Conservation (phyloP, 2,797 vertebrate species). For the Pseudomugil gertrudae region DNA sequence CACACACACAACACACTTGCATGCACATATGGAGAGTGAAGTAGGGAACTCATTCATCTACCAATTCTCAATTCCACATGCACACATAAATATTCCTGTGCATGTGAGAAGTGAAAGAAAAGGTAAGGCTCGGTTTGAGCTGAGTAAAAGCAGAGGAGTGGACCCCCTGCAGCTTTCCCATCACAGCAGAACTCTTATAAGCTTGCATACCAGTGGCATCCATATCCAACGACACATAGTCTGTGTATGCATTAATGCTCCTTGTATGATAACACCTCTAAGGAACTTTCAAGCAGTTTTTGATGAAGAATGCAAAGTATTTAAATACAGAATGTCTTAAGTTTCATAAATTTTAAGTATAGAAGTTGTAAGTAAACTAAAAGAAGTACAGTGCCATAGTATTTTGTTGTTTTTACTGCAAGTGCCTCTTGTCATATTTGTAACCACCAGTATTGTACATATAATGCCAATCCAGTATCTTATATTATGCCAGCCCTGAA, state of each 20-base stretch:
- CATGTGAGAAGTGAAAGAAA: slow-evolving; percentile 54
- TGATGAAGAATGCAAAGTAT: background rate
- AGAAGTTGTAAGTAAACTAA: background rate
- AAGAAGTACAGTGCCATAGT: background rate
- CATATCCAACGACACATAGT: slow-evolving; percentile 21
- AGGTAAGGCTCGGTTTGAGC: slow-evolving; percentile 62
- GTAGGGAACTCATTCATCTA: slow-evolving; percentile 54
- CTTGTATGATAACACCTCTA: slow-evolving; percentile 8
- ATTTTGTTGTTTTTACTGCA: no score
- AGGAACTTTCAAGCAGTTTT: slow-evolving; percentile 6
- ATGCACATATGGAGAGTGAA: slow-evolving; percentile 36
- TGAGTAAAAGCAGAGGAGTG: slow-evolving; percentile 62
- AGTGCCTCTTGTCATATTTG: no score
- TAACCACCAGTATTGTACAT: no score
- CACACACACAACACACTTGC: slow-evolving; percentile 56
- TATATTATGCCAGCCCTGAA: no score
- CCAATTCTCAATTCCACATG: slow-evolving; percentile 45
- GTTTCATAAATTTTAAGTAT: background rate
- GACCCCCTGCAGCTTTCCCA: slow-evolving; percentile 65
- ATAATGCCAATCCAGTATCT: no score
- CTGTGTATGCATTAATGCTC: slow-evolving; percentile 12
- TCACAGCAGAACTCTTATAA: slow-evolving; percentile 61
- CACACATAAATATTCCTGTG: slow-evolving; percentile 57
- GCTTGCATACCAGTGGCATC: slow-evolving; percentile 29
- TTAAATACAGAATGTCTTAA: background rate